Evolutionary conservation across 2,113 vertebrate species (phyloP).

Genomic region (Colaptes auratus): DNA sequence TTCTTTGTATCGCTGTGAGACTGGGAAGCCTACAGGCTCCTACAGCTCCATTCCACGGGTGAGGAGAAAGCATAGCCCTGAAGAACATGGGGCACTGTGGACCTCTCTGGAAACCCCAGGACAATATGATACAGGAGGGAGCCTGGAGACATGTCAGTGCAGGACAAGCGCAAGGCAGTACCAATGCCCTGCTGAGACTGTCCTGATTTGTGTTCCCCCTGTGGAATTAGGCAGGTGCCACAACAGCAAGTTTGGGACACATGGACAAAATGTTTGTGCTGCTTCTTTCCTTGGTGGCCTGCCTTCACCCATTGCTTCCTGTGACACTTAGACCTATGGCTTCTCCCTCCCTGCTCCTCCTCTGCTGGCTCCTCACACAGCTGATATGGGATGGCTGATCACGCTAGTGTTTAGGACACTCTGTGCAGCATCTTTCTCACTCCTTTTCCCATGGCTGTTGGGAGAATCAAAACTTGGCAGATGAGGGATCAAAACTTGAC

Average conservation of each 20-base stretch:
- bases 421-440: not conserved
- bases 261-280: not conserved
- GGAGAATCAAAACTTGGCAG: not conserved
- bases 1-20: not conserved
- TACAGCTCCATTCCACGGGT: fast-evolving
- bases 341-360: not conserved
- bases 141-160: fast-evolving
- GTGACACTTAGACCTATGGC: not conserved
- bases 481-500: not conserved
- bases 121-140: fast-evolving
- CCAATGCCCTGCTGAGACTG: not conserved
- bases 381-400: not conserved
- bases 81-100: fast-evolving
- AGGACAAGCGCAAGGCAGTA: not conserved
- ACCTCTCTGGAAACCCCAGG: not conserved
- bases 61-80: not conserved
- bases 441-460: not conserved
- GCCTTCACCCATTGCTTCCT: not conserved
- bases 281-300: not conserved
- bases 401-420: fast-evolving
- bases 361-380: not conserved
- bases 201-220: too few relatives aligned
- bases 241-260: not conserved
- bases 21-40: fast-evolving
- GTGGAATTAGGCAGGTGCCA: not conserved